phyloP scores from a whole-genome alignment of 2,888 invertebrate species.

The Lordiphosa fenestrarum region DNA sequence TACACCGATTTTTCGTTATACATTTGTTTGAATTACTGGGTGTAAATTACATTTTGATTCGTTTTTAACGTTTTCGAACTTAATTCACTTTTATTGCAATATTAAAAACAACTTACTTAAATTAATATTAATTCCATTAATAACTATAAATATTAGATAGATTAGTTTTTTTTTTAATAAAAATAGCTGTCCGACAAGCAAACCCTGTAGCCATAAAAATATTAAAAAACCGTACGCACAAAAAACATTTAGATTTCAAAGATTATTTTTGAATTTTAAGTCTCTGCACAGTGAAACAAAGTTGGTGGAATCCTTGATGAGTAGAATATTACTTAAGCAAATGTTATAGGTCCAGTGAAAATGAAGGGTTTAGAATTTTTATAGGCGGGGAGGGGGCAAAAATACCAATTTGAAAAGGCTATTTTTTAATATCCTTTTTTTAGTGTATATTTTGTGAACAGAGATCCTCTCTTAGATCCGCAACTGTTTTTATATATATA shows the following conservation, averaged over 20 bases:
- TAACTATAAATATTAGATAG: constrained; percentile 34
- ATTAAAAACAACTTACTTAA: constrained; percentile 28
- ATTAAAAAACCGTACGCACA: constrained; percentile 15
- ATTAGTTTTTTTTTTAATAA: constrained; percentile 34
- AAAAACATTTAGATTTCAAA: neutral
- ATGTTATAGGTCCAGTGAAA: too few relatives aligned
- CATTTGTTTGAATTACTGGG: constrained; percentile 20
- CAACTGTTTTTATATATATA: too few relatives aligned
- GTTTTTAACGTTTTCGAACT: constrained; percentile 13
- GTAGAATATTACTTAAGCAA: too few relatives aligned
- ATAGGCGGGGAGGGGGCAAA: too few relatives aligned
- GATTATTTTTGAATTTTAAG: constrained; percentile 1
- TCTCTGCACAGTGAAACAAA: constrained; percentile 28
- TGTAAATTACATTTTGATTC: constrained; percentile 23
- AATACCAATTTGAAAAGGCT: too few relatives aligned
- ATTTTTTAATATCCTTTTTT: too few relatives aligned
- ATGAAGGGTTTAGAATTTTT: too few relatives aligned
- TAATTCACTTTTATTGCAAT: constrained; percentile 21
- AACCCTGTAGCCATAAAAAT: constrained; percentile 20
- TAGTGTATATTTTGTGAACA: too few relatives aligned
- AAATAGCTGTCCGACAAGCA: constrained; percentile 38
- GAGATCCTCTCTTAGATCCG: too few relatives aligned
- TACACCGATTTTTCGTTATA: constrained; percentile 26
- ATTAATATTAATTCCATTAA: constrained; percentile 32
- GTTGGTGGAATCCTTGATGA: too few relatives aligned